Evolutionary conservation across 2,797 vertebrate species (phyloP).

Genomic region (Protonibea diacanthus): DNA sequence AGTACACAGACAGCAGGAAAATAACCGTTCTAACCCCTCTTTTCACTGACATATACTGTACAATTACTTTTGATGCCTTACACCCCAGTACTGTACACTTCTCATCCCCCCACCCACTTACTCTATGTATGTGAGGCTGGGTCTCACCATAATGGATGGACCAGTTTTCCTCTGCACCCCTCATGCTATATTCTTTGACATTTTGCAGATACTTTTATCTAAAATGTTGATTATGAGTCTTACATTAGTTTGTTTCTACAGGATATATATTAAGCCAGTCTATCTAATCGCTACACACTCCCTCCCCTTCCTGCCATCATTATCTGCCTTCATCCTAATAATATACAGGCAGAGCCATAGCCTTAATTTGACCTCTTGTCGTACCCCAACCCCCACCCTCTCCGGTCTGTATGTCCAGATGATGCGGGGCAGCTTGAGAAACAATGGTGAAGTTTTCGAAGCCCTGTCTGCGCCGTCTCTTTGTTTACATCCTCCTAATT

Average conservation of each 20-base stretch:
- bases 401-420: slow-evolving; percentile 36
- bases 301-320: slow-evolving; percentile 15
- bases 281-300: slow-evolving; percentile 1
- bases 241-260: neutral
- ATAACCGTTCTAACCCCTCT: slow-evolving; percentile 7
- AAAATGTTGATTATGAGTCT: neutral
- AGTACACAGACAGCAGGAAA: slow-evolving; percentile 24
- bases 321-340: slow-evolving; percentile 45
- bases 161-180: neutral
- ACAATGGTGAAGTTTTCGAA: slow-evolving; percentile 56
- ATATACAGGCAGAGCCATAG: slow-evolving; percentile 57
- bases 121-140: neutral
- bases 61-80: slow-evolving; percentile 7
- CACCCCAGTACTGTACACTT: neutral
- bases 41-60: slow-evolving; percentile 22
- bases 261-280: neutral
- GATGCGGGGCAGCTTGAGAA: slow-evolving; percentile 57
- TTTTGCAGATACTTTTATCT: slow-evolving; percentile 5
- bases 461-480: slow-evolving; percentile 5
- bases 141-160: neutral
- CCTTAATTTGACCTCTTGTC: slow-evolving; percentile 66
- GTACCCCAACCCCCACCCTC: slow-evolving; percentile 36
- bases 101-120: neutral
- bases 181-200: neutral
- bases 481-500: slow-evolving; percentile 51